Evolutionary conservation across 1,140 invertebrate genomes (phyloP).

Genomic region (Plodia interpunctella): DNA sequence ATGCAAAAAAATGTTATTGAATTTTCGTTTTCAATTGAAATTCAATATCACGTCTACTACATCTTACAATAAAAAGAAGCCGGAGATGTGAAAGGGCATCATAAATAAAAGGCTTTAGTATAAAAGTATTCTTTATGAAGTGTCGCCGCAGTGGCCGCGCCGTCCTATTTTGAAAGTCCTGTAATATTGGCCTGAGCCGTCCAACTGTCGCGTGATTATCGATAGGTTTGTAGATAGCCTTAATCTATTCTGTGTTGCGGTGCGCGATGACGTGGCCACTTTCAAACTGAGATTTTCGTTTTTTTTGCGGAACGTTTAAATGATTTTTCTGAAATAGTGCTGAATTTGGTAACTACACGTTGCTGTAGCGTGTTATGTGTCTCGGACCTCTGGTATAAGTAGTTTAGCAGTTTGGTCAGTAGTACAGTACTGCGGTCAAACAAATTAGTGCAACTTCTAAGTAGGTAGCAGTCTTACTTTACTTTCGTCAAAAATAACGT

Average conservation of each 20-base stretch:
- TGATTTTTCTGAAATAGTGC: background rate
- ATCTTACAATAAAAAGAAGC: slow-evolving; percentile 56
- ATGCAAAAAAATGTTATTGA: background rate
- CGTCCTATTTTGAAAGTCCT: slow-evolving; percentile 70
- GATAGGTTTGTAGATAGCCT: slow-evolving; percentile 29
- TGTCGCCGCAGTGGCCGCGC: slow-evolving; percentile 56
- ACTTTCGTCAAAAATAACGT: too few species aligned
- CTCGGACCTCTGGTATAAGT: too few species aligned
- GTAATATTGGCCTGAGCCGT: slow-evolving; percentile 56
- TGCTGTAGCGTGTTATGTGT: too few species aligned
- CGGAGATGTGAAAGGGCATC: slow-evolving; percentile 62
- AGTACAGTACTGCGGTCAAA: too few species aligned
- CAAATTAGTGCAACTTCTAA: too few species aligned
- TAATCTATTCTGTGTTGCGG: slow-evolving; percentile 7
- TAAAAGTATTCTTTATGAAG: slow-evolving; percentile 75
- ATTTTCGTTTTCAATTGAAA: slow-evolving; percentile 20
- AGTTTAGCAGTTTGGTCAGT: too few species aligned
- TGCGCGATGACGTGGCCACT: slow-evolving; percentile 1
- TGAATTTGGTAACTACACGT: too few species aligned
- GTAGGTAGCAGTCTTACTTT: too few species aligned
- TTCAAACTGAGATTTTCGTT: background rate
- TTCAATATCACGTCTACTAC: slow-evolving; percentile 32
- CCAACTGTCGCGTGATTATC: slow-evolving; percentile 30
- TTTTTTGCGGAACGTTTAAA: background rate
- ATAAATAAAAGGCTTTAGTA: slow-evolving; percentile 71